Evolutionary conservation across 1,140 invertebrate genomes (phyloP), one percentile per base, ranked within the genome.

Genomic region (Heliconius nattereri): DNA sequence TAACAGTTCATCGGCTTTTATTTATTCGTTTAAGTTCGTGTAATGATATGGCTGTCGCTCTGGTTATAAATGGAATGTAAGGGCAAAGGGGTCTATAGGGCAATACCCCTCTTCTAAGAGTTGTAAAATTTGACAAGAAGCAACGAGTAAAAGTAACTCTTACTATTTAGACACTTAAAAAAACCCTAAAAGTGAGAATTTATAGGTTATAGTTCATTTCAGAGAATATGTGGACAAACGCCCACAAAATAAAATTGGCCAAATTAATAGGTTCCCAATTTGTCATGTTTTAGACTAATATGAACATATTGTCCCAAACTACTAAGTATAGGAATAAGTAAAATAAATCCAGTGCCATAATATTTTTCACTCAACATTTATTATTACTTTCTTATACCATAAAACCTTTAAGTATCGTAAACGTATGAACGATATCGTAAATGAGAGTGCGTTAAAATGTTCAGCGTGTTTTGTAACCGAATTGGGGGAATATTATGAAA

Each of bases 361-460:
- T n/a, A 70, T 75, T 76, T 80, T 80, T 75, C 54, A 76, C 72
- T 75, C 49, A 76, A 73, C 66, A 60, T 75, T 75, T 72, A 80
- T 73, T 57, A 71, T 75, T 76, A 80, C 75, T 80, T 80, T 75
- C 78, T 29, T 54, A 54, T 57, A 76, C 54, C 70, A 76, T 80
- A 79, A 80, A 80, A 80, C 29, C 74, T 80, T 80, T 72, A 66
- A 80, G 75, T 75, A 80, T 73, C 78, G 74, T 80, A 80, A 80
- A 80, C 70, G 73, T 71, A 80, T 37, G 52, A 76, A 71, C 45
- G 78, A 76, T 75, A 40, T 73, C 74, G 70, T 80, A 80, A 80
- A 80, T 57, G 29, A 54, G 74, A 80, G 74, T 76, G 78, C 74
- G 78, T 75, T 76, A 80, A 72, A 76, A 75, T 75, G 74, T 80